A percentile compares a stretch with the other conserved stretches of the same genome.
Evolutionary conservation across 1,140 invertebrate species (phyloP).

Genomic region (Nasonia giraulti): DNA sequence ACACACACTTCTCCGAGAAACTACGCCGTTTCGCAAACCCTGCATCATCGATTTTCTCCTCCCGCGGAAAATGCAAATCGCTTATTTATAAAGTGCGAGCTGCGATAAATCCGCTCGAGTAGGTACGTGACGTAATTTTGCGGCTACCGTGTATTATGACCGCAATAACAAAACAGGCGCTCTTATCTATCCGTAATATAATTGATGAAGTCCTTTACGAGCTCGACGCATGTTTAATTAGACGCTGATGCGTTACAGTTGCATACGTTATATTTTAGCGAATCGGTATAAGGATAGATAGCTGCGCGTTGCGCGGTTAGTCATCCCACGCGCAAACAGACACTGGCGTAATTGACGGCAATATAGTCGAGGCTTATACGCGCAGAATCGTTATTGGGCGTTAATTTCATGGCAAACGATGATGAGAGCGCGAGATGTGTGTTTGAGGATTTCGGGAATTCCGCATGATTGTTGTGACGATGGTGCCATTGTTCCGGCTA

Average conservation of each 20-base stretch:
- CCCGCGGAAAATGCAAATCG: no score
- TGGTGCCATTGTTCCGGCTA: neutral
- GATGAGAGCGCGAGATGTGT: neutral
- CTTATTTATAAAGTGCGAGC: constrained; percentile 10
- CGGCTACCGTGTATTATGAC: neutral
- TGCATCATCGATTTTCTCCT: neutral
- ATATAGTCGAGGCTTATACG: neutral
- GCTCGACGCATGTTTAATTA: neutral
- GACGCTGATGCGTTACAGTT: no score
- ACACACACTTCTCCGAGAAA: no score
- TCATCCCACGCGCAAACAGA: no score
- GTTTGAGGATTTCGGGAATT: neutral
- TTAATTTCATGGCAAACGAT: neutral
- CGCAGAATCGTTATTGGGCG: neutral
- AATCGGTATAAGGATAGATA: no score
- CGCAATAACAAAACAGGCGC: constrained; percentile 3
- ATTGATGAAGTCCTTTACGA: constrained; percentile 13
- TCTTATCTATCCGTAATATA: neutral
- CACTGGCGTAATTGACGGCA: neutral
- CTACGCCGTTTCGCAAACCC: no score
- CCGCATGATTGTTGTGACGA: neutral
- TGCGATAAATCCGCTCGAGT: neutral
- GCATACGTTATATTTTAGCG: no score
- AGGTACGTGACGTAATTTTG: neutral
- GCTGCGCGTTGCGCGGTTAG: no score